These are phyloP conservation scores for Nicator chloris DNA, from an alignment of 2,113 vertebrate species.

Conservation along the genomic window DNA sequence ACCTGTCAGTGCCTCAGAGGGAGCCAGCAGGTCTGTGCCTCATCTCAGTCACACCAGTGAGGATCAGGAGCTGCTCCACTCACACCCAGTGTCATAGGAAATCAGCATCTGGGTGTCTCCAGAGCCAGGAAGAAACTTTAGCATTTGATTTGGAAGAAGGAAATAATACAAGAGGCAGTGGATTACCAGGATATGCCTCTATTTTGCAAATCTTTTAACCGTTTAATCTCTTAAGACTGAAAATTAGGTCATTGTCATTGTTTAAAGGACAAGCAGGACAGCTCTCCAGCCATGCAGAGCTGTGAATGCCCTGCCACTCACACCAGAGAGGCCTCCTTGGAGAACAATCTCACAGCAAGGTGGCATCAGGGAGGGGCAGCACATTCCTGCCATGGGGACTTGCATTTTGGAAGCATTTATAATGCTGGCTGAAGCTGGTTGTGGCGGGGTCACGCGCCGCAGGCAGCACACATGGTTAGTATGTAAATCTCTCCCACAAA, in stretches of 20 bases:
- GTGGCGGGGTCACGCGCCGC: rapidly evolving
- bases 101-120: not conserved
- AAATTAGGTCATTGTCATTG: not conserved
- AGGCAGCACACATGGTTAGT: rapidly evolving
- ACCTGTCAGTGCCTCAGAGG: not conserved
- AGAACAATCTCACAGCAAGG: not conserved
- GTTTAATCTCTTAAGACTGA: not conserved
- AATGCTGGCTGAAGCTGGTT: not conserved
- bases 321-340: not conserved
- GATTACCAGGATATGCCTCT: not conserved
- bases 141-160: not conserved
- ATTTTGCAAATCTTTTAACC: not conserved
- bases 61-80: not conserved
- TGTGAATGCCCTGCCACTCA: not conserved
- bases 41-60: not conserved
- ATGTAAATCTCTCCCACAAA: conserved; percentile 24
- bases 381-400: not conserved
- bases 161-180: not conserved
- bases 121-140: not conserved
- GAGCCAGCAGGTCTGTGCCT: not conserved
- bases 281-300: not conserved
- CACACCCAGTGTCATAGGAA: rapidly evolving
- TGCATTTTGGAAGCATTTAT: not conserved
- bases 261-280: not conserved
- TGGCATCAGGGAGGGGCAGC: not conserved